Evolutionary conservation across 2,797 vertebrate species (phyloP).

Genomic region (Lepilemur septentrionalis): DNA sequence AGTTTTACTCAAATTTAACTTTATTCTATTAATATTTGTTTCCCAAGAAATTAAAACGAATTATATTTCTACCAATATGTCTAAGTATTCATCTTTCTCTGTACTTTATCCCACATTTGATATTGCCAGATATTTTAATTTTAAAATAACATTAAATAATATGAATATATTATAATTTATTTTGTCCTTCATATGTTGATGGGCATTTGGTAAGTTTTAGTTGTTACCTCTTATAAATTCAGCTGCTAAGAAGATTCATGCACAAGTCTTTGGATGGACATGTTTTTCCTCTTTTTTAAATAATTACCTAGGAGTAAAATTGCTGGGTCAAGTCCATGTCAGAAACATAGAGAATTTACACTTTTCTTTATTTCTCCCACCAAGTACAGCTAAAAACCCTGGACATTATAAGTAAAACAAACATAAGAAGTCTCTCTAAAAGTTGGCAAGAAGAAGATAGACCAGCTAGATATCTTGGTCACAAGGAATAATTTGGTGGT

Average conservation of each 20-base stretch:
- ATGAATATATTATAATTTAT: neutral
- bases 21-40: neutral
- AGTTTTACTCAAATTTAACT: neutral
- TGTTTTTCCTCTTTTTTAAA: neutral
- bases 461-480: neutral
- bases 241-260: neutral
- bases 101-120: neutral
- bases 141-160: slow-evolving; percentile 28
- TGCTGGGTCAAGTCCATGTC: neutral
- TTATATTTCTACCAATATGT: neutral
- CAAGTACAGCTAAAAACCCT: neutral
- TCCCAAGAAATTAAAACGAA: neutral
- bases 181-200: neutral
- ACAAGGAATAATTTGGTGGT: neutral
- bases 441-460: neutral
- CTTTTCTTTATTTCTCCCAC: neutral
- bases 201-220: neutral
- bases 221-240: neutral
- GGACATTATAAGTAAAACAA: neutral
- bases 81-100: neutral
- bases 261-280: neutral
- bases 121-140: neutral
- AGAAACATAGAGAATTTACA: neutral
- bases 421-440: neutral
- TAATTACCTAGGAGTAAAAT: neutral